A percentile compares a stretch with the other conserved stretches of the same genome.
Conservation (phyloP, 2,888 invertebrate genomes). For the Papilio elwesi region DNA sequence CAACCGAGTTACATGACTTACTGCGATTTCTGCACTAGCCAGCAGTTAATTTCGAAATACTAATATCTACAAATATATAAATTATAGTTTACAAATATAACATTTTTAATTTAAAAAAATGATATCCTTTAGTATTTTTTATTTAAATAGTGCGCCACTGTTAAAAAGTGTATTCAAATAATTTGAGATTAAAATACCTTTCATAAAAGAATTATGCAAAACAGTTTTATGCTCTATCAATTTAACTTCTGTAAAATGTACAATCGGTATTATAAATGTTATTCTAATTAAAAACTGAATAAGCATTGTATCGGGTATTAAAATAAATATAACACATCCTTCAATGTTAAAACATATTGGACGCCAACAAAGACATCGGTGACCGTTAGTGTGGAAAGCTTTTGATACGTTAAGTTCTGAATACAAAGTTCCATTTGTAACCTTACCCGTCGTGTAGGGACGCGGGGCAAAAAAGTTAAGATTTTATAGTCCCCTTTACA, state of each 20-base stretch:
- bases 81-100: no score
- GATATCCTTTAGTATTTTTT: no score
- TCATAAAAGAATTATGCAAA: no score
- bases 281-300: not conserved
- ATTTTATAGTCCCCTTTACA: conserved; percentile 70
- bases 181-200: no score
- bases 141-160: no score
- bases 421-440: conserved; percentile 79
- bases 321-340: not conserved
- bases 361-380: conserved; percentile 35
- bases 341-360: conserved; percentile 40
- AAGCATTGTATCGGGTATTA: not conserved
- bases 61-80: no score
- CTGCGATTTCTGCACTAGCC: not conserved
- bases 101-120: no score
- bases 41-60: not conserved
- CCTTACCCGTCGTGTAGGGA: conserved; percentile 73
- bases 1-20: no score
- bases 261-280: no score
- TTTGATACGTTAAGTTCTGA: conserved; percentile 58
- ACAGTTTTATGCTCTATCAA: not conserved
- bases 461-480: conserved; percentile 68
- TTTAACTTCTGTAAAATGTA: not conserved
- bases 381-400: conserved; percentile 44
- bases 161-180: no score